Conservation (phyloP, 2,797 vertebrate species). For the Smutsia gigantea region DNA sequence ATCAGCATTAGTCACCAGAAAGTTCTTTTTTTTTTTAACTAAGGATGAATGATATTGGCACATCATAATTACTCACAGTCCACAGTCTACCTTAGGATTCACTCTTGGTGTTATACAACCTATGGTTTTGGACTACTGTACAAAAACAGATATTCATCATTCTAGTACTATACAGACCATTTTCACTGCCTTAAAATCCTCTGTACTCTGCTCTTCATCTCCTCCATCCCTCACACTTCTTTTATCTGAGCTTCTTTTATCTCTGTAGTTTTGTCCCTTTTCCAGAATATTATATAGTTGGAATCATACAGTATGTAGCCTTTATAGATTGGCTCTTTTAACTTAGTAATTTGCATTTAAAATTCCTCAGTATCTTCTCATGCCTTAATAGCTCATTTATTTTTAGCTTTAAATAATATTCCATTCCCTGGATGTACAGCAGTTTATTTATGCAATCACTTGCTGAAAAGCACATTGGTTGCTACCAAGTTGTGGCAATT, state of each 20-base stretch:
- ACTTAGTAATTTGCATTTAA: not conserved
- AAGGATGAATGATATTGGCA: not conserved
- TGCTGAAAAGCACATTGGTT: not conserved
- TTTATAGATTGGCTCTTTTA: not conserved
- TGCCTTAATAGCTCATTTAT: not conserved
- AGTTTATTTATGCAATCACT: not conserved
- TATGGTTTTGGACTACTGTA: not conserved
- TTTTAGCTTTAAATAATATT: not conserved
- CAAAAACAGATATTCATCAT: not conserved
- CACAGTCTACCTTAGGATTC: not conserved
- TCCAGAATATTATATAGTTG: not conserved
- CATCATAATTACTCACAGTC: not conserved
- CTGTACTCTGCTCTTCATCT: not conserved
- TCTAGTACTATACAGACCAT: not conserved
- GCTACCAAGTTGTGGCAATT: not conserved
- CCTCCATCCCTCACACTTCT: not conserved
- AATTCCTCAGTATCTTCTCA: not conserved
- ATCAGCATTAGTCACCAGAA: not conserved
- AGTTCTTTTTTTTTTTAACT: too few relatives aligned
- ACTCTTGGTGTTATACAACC: not conserved
- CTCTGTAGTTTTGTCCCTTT: not conserved
- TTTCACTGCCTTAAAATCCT: not conserved
- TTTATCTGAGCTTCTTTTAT: not conserved
- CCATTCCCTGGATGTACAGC: not conserved
- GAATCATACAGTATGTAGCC: not conserved